These are phyloP conservation scores for Margaritifera margaritifera DNA, from an alignment of 2,888 invertebrate genomes.

Conservation along the genomic window DNA sequence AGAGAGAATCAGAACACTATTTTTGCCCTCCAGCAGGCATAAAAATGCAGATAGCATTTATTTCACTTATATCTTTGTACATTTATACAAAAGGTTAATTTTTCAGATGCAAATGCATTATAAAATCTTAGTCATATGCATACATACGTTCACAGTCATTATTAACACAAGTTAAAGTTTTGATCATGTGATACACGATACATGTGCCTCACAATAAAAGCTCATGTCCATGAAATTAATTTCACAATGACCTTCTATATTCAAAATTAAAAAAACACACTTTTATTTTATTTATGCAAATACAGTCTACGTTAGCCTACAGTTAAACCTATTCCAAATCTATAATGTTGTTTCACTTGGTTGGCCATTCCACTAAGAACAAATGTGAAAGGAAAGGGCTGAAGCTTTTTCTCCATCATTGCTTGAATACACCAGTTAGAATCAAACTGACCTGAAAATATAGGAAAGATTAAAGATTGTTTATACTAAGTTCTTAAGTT, in stretches of 20 bases:
- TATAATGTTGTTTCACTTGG: constrained; percentile 92
- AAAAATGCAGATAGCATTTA: no score
- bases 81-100: no score
- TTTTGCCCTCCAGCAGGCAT: no score
- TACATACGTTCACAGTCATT: background rate
- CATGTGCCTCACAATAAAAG: no score
- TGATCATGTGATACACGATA: no score
- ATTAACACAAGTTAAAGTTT: no score
- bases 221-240: no score
- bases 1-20: no score
- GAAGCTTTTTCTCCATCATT: constrained; percentile 92
- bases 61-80: no score
- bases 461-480: constrained; percentile 1
- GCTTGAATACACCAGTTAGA: constrained; percentile 84
- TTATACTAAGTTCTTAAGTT: background rate
- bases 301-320: constrained; percentile 79
- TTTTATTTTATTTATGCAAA: no score
- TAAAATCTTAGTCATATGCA: background rate
- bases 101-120: background rate
- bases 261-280: background rate
- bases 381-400: constrained; percentile 94
- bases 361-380: constrained; percentile 93
- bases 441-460: constrained; percentile 82
- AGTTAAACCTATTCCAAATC: constrained; percentile 94
- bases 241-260: background rate